A percentile compares a stretch with the other conserved stretches of the same genome.
These are phyloP conservation scores for Nipponacmea schrenckii DNA, from an alignment of 2,888 invertebrate species.

Conservation along the genomic window DNA sequence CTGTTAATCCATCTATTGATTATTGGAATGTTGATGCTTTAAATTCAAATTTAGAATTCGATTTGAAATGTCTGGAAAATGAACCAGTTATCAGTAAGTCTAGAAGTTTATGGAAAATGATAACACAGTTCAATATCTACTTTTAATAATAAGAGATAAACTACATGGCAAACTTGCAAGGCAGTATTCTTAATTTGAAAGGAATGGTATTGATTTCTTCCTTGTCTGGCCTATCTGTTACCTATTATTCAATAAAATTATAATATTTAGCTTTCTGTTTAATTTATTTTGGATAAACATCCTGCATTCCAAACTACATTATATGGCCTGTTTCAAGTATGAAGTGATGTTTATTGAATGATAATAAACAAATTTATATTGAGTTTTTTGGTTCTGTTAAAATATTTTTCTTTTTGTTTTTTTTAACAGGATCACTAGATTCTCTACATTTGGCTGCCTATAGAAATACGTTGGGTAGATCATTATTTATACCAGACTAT, in stretches of 20 bases:
- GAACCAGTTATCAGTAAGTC: conserved; percentile 46
- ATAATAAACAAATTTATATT: too few relatives aligned
- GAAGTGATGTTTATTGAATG: background rate
- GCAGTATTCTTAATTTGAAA: too few relatives aligned
- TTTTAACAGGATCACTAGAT: conserved; percentile 79
- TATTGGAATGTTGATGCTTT: conserved; percentile 90
- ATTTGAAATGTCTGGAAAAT: conserved; percentile 42
- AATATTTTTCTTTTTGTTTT: too few relatives aligned
- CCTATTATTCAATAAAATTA: too few relatives aligned
- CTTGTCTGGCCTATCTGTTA: too few relatives aligned
- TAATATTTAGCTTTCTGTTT: too few relatives aligned
- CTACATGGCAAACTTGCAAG: background rate
- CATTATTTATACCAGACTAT: conserved; percentile 83
- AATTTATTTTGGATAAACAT: background rate
- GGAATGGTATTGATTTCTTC: too few relatives aligned
- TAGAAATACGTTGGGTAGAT: conserved; percentile 83
- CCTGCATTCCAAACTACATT: background rate
- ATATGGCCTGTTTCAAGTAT: background rate
- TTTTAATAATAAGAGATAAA: background rate
- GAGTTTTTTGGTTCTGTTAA: too few relatives aligned
- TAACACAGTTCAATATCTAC: too few relatives aligned
- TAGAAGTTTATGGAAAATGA: background rate
- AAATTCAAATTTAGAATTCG: conserved; percentile 70
- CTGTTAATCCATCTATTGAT: conserved; percentile 83
- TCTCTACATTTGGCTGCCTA: conserved; percentile 90